phyloP scores from a whole-genome alignment of 2,797 vertebrate genomes.

The Oceanodroma leucorhoa region DNA sequence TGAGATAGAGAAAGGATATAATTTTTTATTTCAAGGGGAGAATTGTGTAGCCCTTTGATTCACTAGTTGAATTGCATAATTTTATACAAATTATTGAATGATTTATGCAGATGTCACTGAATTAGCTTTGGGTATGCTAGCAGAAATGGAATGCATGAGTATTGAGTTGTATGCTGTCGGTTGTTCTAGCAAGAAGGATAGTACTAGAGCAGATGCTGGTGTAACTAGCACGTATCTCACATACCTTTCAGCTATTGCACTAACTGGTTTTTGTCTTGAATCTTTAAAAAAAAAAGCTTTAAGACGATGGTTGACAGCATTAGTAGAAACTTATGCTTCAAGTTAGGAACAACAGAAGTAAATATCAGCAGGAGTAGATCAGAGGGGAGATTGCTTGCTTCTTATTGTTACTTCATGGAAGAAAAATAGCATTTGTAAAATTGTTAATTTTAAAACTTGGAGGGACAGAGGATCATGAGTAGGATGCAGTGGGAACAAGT shows the following conservation, averaged over 20 bases:
- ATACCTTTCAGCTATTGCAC: neutral
- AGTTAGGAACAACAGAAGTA: neutral
- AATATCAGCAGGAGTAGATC: neutral
- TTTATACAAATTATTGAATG: neutral
- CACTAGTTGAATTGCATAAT: neutral
- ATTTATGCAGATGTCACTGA: neutral
- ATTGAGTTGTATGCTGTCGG: neutral
- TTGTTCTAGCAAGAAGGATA: neutral
- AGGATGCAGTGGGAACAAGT: neutral
- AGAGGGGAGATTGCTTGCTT: neutral
- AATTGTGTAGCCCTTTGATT: neutral
- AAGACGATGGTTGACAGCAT: neutral
- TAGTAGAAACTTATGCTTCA: neutral
- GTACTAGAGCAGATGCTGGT: neutral
- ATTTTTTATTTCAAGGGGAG: neutral
- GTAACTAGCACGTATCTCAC: rapidly evolving
- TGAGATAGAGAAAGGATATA: neutral
- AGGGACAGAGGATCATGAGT: neutral
- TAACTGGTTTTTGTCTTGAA: neutral
- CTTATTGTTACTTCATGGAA: neutral
- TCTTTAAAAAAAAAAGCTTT: neutral
- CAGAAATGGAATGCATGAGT: neutral
- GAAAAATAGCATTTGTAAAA: neutral
- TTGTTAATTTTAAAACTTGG: neutral
- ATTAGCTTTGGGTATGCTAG: neutral